Conservation (phyloP, 2,113 vertebrate genomes). For the Ptilonorhynchus violaceus region DNA sequence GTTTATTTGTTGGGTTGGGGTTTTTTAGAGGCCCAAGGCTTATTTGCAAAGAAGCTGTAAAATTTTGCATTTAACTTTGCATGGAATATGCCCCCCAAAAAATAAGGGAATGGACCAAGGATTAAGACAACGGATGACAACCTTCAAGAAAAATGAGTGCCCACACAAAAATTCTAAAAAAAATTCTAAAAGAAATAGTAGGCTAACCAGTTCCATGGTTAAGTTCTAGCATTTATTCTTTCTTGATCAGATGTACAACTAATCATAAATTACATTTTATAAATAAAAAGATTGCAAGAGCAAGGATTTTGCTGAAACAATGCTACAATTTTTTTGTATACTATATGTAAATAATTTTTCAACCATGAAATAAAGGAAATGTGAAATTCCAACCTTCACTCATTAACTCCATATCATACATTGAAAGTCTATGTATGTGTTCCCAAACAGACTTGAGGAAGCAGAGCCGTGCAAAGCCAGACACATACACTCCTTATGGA, state of each 20-base stretch:
- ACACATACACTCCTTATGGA: not conserved
- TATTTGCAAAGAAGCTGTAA: not conserved
- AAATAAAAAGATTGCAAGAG: not conserved
- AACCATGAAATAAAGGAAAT: not conserved
- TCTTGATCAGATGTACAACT: not conserved
- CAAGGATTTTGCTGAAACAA: not conserved
- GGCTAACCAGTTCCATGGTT: not conserved
- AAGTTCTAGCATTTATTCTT: not conserved
- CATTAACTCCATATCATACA: not conserved
- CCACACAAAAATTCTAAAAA: too few species aligned
- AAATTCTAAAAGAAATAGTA: not conserved
- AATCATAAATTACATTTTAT: not conserved
- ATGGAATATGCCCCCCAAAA: not conserved
- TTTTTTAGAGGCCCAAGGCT: not conserved
- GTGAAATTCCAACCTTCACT: not conserved
- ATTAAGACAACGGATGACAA: not conserved
- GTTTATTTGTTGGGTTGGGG: not conserved
- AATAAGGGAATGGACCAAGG: not conserved
- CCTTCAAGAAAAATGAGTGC: not conserved
- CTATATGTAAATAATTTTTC: not conserved
- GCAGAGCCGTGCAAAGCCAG: not conserved
- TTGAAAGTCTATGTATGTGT: not conserved
- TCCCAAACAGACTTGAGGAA: not conserved
- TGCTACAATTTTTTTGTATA: not conserved
- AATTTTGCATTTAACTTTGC: not conserved